Base-by-base conservation (phyloP, 2,797 vertebrate species). In the Botia kubotai region DNA sequence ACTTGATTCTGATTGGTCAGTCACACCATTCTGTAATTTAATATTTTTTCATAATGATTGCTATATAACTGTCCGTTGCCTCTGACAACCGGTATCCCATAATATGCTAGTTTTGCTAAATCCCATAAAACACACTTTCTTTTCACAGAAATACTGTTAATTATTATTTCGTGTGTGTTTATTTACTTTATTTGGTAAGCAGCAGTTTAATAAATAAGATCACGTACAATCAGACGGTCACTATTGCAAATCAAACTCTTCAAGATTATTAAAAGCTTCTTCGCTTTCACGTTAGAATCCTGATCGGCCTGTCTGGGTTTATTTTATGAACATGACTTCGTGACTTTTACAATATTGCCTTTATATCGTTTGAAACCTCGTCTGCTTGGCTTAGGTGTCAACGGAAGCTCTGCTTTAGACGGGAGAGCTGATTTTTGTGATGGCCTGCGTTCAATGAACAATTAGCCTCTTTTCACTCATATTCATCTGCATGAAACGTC, bases 401-500 rank as follows among this genome's bases (percentile, higher is more conserved):
- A 58, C 13, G 26, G 21, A 60, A 23, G 57, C 57, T 60, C 21
- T 62, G 60, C 57, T 60, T 60, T 13, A 60, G 57, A 60, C 3
- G 10, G 4, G 46, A 75, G 48, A 52, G 8, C 57, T 29, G 36
- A 11, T 43, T 68, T 26, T 13, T 8, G 52, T 68, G 75, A 68
- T 10, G 1, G 16, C 14, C 23, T 10, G 39, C 14, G 1, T 77
- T 19, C 36, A 58, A 29, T 69, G 53, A 33, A 60, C 58, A 58
- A 46, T 13, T 58, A 29, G 53, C 16, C 33, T 14, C 62, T 75
- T 26, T 75, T 67, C 62, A 50, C 52, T 52, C 46, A 72, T 19
- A 65, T 16, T 79, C 23, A 0, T 46, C 48, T 33, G 53, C 36
- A 23, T 60, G 17, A 52, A 69, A 79, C 43, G 26, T 71, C 53